phyloP scores from a whole-genome alignment of 2,888 invertebrate genomes.

The Himalopsyche anomala region DNA sequence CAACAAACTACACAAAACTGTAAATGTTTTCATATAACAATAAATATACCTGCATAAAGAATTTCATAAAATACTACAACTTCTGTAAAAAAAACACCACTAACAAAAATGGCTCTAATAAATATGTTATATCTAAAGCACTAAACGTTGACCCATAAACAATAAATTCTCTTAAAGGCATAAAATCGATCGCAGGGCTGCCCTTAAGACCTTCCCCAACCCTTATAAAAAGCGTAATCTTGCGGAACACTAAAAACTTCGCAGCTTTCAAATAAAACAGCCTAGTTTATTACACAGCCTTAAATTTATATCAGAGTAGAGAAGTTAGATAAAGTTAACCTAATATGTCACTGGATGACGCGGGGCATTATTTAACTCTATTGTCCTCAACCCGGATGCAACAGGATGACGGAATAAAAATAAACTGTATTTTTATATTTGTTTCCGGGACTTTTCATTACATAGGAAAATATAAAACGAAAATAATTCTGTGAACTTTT shows the following conservation, averaged over 20 bases:
- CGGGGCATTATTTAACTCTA: neutral
- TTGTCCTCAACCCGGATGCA: neutral
- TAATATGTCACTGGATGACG: neutral
- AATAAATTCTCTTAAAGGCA: slow-evolving; percentile 4
- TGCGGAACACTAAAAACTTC: slow-evolving; percentile 30
- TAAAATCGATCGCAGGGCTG: neutral
- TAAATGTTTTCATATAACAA: too few relatives aligned
- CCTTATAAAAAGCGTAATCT: slow-evolving; percentile 26
- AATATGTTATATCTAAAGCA: slow-evolving; percentile 16
- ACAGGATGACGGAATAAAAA: too few relatives aligned
- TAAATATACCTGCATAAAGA: neutral
- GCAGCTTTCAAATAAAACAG: neutral
- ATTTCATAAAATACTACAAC: neutral
- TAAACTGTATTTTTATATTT: too few relatives aligned
- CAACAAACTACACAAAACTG: too few relatives aligned
- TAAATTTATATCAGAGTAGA: neutral
- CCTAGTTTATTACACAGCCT: neutral
- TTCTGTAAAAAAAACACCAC: neutral
- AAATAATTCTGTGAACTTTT: too few relatives aligned
- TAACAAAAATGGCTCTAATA: neutral
- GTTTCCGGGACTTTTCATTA: too few relatives aligned
- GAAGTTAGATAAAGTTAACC: neutral
- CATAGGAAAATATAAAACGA: too few relatives aligned
- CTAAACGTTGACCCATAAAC: slow-evolving; percentile 25
- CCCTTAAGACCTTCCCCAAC: neutral